Evolutionary conservation across 64 coral and sea anemone genomes (phyloP).

Genomic region (Porites lutea): DNA sequence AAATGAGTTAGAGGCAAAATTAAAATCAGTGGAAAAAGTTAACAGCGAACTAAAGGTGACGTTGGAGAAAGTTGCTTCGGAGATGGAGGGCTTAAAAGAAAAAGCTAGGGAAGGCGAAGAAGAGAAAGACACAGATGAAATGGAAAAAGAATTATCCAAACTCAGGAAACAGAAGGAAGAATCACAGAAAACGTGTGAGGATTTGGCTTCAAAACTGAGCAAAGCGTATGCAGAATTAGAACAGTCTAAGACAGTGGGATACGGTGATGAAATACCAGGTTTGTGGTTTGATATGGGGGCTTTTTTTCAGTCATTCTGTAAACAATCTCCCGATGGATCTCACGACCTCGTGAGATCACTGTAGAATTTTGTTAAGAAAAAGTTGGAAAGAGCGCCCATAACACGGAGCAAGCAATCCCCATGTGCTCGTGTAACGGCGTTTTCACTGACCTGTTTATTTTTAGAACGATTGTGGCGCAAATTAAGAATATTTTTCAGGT

Average conservation of each 20-base stretch:
- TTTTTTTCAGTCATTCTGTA: background rate
- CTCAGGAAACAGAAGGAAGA: constrained; percentile 76
- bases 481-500: too few species aligned
- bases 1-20: constrained; percentile 46
- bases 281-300: background rate
- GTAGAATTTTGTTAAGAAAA: too few species aligned
- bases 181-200: constrained; percentile 75
- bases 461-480: too few species aligned
- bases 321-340: too few species aligned
- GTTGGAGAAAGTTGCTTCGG: constrained; percentile 20
- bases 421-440: too few species aligned
- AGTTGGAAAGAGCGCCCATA: too few species aligned
- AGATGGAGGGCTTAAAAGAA: constrained; percentile 53
- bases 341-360: too few species aligned
- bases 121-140: constrained; percentile 56
- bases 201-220: constrained; percentile 87
- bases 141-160: constrained; percentile 64
- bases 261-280: background rate
- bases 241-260: constrained; percentile 18
- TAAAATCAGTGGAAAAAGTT: constrained; percentile 49
- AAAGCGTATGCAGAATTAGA: constrained; percentile 77
- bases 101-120: constrained; percentile 11
- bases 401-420: too few species aligned
- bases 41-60: constrained; percentile 41
- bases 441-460: too few species aligned